Evolutionary conservation across 37 sponge, comb jelly and placozoan species (phyloP).

Genomic region (Haliclona indistincta): DNA sequence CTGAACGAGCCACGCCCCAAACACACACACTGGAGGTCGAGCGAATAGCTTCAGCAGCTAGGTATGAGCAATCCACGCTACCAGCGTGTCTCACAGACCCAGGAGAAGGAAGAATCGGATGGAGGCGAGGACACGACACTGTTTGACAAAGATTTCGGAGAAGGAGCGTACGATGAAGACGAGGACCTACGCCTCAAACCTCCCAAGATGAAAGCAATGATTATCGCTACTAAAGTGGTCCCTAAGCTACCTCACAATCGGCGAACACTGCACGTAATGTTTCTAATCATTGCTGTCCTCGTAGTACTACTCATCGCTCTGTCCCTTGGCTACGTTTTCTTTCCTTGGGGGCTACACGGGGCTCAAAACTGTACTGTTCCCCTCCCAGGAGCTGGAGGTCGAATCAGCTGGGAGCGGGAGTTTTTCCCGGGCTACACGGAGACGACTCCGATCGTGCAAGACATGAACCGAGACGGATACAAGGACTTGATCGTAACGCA

Average conservation of each 20-base stretch:
- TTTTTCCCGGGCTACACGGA: conserved; percentile 34
- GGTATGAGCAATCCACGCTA: too few species aligned
- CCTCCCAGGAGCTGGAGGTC: too few species aligned
- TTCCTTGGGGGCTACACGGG: neutral
- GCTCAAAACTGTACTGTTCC: neutral
- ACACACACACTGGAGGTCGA: too few species aligned
- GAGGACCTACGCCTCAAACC: neutral
- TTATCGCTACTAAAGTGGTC: too few species aligned
- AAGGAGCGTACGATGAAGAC: neutral
- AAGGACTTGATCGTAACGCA: conserved; percentile 18
- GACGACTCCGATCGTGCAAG: conserved; percentile 31
- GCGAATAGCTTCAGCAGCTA: too few species aligned
- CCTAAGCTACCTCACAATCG: neutral
- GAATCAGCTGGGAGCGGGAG: conserved; percentile 29
- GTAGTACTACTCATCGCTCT: neutral
- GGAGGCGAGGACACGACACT: neutral
- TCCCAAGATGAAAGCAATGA: too few species aligned
- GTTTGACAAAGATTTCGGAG: neutral
- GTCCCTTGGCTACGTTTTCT: neutral
- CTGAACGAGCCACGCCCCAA: too few species aligned
- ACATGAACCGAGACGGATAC: conserved; percentile 63
- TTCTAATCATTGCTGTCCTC: too few species aligned
- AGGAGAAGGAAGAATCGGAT: neutral
- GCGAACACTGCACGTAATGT: neutral
- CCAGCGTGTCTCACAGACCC: neutral